Evolutionary conservation across 2,113 vertebrate genomes (phyloP).

Genomic region (Ailuropoda melanoleuca): DNA sequence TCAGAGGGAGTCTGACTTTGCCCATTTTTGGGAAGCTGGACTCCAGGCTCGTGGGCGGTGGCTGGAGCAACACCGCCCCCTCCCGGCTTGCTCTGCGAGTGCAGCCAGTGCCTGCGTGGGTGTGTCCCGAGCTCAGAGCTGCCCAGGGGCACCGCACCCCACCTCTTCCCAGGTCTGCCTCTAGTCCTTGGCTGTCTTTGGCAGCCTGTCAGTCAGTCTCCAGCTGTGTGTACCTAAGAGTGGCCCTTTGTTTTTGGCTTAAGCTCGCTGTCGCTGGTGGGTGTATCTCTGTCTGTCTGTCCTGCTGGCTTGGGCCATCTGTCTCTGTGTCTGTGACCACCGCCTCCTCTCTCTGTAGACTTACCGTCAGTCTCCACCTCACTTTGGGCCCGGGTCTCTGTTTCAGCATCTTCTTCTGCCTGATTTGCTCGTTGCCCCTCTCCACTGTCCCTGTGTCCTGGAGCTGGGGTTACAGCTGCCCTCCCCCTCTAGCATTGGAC

Average conservation of each 20-base stretch:
- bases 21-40: neutral
- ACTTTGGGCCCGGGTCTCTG: neutral
- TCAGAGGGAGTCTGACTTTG: neutral
- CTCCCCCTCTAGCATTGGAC: neutral
- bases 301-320: neutral
- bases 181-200: neutral
- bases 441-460: neutral
- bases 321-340: neutral
- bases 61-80: neutral
- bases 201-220: neutral
- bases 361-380: neutral
- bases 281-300: neutral
- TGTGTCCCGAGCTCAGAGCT: neutral
- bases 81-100: neutral
- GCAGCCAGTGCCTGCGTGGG: neutral
- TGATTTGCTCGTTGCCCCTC: neutral
- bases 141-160: too few relatives aligned
- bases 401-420: neutral
- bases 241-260: neutral
- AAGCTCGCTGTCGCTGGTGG: neutral
- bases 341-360: neutral
- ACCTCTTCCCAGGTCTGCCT: neutral
- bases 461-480: neutral
- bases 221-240: neutral
- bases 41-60: accelerated